phyloP scores from a whole-genome alignment of 2,888 invertebrate species.

The Autographa gamma region DNA sequence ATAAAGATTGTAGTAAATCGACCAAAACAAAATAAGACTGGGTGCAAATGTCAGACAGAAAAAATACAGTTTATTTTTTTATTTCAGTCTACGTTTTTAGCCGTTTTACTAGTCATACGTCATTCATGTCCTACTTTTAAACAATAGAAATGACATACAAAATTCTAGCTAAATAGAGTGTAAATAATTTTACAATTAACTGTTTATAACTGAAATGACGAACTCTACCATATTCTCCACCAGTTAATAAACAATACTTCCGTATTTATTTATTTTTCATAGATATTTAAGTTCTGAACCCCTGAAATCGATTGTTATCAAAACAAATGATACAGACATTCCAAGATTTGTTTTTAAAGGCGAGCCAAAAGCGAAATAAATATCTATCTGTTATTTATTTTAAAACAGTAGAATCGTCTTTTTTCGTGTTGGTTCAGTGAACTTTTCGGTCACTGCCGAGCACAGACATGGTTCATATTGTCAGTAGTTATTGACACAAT shows the following conservation, averaged over 20 bases:
- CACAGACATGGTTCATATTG: slow-evolving; percentile 59
- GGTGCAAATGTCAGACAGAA: neutral
- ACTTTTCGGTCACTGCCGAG: slow-evolving; percentile 72
- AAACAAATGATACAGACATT: slow-evolving; percentile 35
- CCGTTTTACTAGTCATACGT: neutral
- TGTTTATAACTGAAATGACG: neutral
- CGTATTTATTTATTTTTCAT: neutral
- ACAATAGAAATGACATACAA: neutral
- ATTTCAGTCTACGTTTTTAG: neutral
- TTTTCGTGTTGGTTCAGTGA: slow-evolving; percentile 73
- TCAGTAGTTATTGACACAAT: slow-evolving; percentile 56
- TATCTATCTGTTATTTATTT: slow-evolving; percentile 51
- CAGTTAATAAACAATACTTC: neutral
- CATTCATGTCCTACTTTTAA: neutral
- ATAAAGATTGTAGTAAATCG: neutral
- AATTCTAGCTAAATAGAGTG: neutral
- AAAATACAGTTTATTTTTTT: too few relatives aligned
- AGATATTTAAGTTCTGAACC: neutral
- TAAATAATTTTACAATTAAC: neutral
- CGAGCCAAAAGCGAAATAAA: slow-evolving; percentile 40
- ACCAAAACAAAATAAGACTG: neutral
- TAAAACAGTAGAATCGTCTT: slow-evolving; percentile 62
- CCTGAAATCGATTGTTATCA: slow-evolving; percentile 25
- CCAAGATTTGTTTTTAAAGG: slow-evolving; percentile 43
- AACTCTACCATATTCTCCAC: neutral